These are phyloP conservation scores for Pollenia griseotomentosa DNA, from an alignment of 2,888 invertebrate species.

Conservation along the genomic window DNA sequence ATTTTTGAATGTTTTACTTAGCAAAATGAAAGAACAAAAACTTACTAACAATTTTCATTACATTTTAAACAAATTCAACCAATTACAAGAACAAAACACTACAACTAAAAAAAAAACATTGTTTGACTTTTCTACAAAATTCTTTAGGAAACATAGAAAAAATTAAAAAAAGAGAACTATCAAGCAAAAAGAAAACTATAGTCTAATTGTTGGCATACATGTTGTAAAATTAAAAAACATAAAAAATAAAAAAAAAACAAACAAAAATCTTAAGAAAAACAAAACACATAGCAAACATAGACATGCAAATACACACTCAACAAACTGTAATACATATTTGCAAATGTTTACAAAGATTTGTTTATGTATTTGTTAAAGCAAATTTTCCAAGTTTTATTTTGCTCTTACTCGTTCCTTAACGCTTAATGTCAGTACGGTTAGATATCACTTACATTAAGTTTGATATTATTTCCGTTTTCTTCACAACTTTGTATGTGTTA, in stretches of 20 bases:
- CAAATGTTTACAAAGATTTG: conserved; percentile 1
- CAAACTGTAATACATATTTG: no score
- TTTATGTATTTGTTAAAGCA: conserved; percentile 29
- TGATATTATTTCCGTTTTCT: conserved; percentile 65
- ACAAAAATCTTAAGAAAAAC: conserved; percentile 13
- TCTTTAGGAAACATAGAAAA: background rate
- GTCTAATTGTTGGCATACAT: conserved; percentile 59
- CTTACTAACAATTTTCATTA: conserved; percentile 61
- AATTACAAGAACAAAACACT: conserved; percentile 62
- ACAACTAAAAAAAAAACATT: conserved; percentile 23
- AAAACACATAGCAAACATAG: conserved; percentile 31
- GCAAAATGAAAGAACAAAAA: conserved; percentile 16
- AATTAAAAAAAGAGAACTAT: background rate
- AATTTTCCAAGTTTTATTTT: conserved; percentile 22
- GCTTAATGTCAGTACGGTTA: conserved; percentile 27
- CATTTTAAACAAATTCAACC: conserved; percentile 61
- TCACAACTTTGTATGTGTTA: conserved; percentile 13
- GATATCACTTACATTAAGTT: conserved; percentile 60
- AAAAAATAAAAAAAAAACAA: conserved; percentile 25
- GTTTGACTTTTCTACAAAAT: conserved; percentile 34
- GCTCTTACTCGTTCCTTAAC: background rate
- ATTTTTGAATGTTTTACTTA: conserved; percentile 20
- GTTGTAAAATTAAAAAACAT: conserved; percentile 45
- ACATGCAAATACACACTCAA: background rate
- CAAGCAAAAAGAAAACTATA: conserved; percentile 26